Percentiles rank a stretch among this genome's conserved stretches.
phyloP scores from a whole-genome alignment of 2,888 invertebrate species.

The Augochlorella aurata region DNA sequence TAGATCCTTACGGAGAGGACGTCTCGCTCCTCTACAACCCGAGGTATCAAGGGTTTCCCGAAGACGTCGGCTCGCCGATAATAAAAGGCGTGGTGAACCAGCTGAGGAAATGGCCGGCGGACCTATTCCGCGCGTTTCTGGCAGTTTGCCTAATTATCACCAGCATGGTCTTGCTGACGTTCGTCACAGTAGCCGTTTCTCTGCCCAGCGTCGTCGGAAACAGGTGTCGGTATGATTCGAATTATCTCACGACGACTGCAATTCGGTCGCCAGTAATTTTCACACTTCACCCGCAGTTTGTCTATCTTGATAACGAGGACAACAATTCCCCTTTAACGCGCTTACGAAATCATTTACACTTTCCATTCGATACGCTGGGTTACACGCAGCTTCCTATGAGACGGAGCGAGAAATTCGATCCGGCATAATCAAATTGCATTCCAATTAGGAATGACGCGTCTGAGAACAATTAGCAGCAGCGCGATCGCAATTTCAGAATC shows the following conservation, averaged over 20 bases:
- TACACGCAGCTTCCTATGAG: no score
- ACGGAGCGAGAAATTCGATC: no score
- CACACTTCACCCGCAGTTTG: neutral
- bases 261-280: neutral
- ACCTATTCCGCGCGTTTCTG: slow-evolving; percentile 68
- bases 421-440: no score
- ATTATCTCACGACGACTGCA: no score
- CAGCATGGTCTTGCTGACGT: slow-evolving; percentile 61
- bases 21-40: slow-evolving; percentile 39
- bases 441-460: neutral
- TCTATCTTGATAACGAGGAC: neutral
- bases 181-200: slow-evolving; percentile 63
- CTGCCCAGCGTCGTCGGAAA: slow-evolving; percentile 50
- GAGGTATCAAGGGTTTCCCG: slow-evolving; percentile 19
- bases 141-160: slow-evolving; percentile 66
- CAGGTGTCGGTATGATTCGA: slow-evolving; percentile 60
- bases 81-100: slow-evolving; percentile 68
- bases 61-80: slow-evolving; percentile 55
- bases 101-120: slow-evolving; percentile 71
- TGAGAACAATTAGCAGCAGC: neutral
- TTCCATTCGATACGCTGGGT: neutral
- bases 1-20: slow-evolving; percentile 50
- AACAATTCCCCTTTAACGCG: neutral
- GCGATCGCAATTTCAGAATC: slow-evolving; percentile 32
- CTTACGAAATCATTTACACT: neutral